Base-by-base conservation (phyloP, 2,113 vertebrate genomes). In the Miniopterus natalensis region DNA sequence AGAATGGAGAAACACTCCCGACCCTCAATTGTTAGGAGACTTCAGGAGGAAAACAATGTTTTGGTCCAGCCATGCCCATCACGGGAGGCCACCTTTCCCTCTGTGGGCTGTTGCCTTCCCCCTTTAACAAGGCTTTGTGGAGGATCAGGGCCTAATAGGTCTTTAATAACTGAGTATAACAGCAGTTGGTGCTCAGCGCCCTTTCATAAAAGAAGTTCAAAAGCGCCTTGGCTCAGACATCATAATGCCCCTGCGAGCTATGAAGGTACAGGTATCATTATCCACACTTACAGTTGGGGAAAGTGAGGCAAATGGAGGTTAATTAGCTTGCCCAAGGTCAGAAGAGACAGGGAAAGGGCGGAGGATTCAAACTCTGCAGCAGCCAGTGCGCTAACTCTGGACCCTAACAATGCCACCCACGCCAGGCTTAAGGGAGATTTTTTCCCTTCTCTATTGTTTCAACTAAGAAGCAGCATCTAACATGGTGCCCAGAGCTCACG, bases 151-250 rank as follows among this genome's bases (percentile, higher is more conserved):
- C 57, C 18, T 85, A 92, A 91, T 15, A 68, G 88, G 68, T 40
- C 88, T 75, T 85, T 97, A 97, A 96, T 88, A 89, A 89, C 68
- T 10, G 7, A 71, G 81, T 61, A 42, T 27, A 81, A 53, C n/a
- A 79, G 83, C 92, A 91, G 88, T 66, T 45, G 77, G 80, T 78
- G 59, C 84, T 59, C 88, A 40, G 63, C 21, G 57, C 85, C 90
- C 90, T 97, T 95, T 96, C 92, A 96, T 87, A 88, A 91, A 73
- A 57, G 75, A 94, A 90, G 95, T 96, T 97, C 94, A 95, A 95
- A 97, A 94, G 90, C 80, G 87, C 57, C 57, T 77, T 79, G 84
- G 92, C 70, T 89, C 81, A n/a, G 75, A 95, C 90, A 84, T 74
- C 88, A 78, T 17, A 45, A 93, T 89, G 87, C 78, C 84, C 95